Conservation (phyloP, 2,113 vertebrate genomes). For the Piprites chloris region DNA sequence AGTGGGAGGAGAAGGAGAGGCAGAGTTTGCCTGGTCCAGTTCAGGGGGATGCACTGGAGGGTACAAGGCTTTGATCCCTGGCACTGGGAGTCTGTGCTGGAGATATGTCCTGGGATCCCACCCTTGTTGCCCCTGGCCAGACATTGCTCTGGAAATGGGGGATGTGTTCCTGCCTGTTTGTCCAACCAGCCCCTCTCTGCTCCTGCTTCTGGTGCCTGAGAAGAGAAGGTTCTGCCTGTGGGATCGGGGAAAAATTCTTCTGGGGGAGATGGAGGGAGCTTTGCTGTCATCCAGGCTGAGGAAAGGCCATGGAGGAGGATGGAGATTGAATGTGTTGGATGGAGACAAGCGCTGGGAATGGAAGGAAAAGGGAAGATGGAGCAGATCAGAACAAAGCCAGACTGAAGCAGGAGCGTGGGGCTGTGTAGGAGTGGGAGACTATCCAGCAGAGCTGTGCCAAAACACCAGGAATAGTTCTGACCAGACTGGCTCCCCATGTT, state of each 20-base stretch:
- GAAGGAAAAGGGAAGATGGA: background rate
- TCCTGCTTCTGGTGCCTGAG: background rate
- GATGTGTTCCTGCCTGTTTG: background rate
- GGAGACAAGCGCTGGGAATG: background rate
- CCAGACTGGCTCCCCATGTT: background rate
- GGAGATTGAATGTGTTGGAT: background rate
- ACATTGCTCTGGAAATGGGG: fast-evolving
- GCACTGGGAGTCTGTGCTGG: background rate
- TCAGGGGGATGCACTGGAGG: background rate
- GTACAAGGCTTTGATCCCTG: background rate
- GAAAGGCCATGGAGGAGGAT: background rate
- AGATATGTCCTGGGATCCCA: background rate
- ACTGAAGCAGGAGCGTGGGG: background rate
- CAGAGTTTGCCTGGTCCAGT: background rate
- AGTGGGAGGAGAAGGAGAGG: background rate
- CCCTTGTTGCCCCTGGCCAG: fast-evolving
- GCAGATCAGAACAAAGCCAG: background rate
- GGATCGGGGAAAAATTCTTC: fast-evolving
- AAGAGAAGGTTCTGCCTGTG: background rate
- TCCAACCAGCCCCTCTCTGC: no score
- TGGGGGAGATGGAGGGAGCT: background rate
- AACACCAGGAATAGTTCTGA: background rate
- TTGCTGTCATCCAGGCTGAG: background rate
- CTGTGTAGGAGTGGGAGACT: background rate
- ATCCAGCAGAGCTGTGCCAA: background rate